Evolutionary conservation across 2,888 invertebrate genomes (phyloP), one percentile per base, ranked within the genome.

Genomic region (Melieria omissa): DNA sequence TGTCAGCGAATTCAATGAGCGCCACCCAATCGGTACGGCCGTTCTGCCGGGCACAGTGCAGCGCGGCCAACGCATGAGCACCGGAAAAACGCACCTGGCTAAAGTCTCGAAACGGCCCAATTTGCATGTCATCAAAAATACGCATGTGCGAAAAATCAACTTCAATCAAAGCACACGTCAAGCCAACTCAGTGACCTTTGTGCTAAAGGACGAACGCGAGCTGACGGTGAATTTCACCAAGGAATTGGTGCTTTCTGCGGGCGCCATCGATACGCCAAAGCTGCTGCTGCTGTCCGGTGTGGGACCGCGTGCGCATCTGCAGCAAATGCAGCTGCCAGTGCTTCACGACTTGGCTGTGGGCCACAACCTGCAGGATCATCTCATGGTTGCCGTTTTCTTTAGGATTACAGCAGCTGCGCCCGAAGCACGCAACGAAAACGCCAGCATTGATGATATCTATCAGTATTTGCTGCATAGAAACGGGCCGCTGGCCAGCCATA

Each of bases 281-380:
- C 47, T 87, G 1, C 76, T 87, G 5, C 76, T 86, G 76, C 81
- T 85, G 3, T 86, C 86, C 0, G 86, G 87, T 3, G 73, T 83
- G 6, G 83, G 83, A 5, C 29, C 29, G 0, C 63, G 69, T 49
- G 16, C 74, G 0, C 77, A 80, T 57, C 66, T 86, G 7, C 52
- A 77, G 64, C 46, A 78, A 0, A 44, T 83, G 5, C 52, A 77
- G 0, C 76, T 87, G 6, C 74, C 79, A 0, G 67, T 85, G 5
- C 45, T 81, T 4, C 74, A 78, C 10, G 73, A 81, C 65, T 65
- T 83, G 5, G 70, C 70, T 4, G 93, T 94, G 0, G 93, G 93
- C 3, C 89, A 92, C 77, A 93, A 94, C 80, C 87, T 95, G 0
- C 93, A 94, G 84, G 94, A 95, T 80, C 94, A 95, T 83, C 90